Evolutionary conservation across 2,888 invertebrate species (phyloP), one percentile per base, ranked within the genome.

Genomic region (Scaptomyza reducta): DNA sequence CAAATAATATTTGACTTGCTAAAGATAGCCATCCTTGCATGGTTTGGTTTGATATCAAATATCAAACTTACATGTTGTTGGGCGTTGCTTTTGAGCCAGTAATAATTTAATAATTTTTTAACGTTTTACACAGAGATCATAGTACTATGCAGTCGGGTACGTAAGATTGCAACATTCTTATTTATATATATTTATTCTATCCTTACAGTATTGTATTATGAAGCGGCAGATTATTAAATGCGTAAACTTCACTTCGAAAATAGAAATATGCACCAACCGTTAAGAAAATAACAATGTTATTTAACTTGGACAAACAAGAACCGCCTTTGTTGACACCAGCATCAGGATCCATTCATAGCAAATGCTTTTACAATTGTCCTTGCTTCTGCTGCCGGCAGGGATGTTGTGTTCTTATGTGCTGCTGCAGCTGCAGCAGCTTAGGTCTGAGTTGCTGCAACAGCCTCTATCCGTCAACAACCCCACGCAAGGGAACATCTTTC

Each of bases 301-400:
- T 82, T 25, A 58, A 65, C 22, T 69, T 73, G 25, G 68, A 50
- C 9, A 57, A 55, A 11, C 66, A 70, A 38, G 46, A 70, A n/a
- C 14, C 53, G 16, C 54, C 18, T 50, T 25, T 11, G 18, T n/a
- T 42, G 9, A 16, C 38, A 5, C 16, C 54, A 7, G 16, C 46
- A 18, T 10, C 51, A 3, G 38, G 18, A n/a, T 11, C 25, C 13
- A 57, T 44, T 40, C 41, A 42, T 27, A 50, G 57, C 54, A 74
- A 61, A 55, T 84, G 83, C 47, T 69, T 72, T 40, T 84, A 80
- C 50, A 84, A 84, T 31, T 84, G 83, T 11, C 58, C 81, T 9
- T 84, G 83, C 54, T 61, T 76, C 9, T 84, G 83, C 33, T 84
- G 83, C 45, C 79, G 81, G 5, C 87, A 88, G 31, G 83, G 83